Conservation (phyloP, 2,113 vertebrate species). For the Phoenicopterus ruber region DNA sequence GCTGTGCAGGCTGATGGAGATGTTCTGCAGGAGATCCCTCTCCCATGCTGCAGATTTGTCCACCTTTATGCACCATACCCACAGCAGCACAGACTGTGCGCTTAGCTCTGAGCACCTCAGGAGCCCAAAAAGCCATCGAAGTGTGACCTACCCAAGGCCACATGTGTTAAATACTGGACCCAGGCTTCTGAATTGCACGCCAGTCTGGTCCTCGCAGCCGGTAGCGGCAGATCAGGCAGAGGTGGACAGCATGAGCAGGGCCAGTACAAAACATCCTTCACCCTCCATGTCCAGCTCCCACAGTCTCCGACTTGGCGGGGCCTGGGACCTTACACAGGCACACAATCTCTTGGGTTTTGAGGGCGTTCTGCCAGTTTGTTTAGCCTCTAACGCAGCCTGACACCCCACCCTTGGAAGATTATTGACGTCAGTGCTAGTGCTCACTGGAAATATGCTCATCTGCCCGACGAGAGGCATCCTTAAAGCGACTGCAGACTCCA, state of each 20-base stretch:
- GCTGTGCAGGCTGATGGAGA: background rate
- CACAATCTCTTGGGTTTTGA: background rate
- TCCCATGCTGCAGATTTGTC: background rate
- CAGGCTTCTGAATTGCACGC: background rate
- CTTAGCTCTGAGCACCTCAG: background rate
- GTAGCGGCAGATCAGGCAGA: background rate
- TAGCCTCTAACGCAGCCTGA: background rate
- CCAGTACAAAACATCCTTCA: background rate
- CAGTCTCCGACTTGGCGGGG: fast-evolving
- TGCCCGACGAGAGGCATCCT: background rate
- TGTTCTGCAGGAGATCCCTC: background rate
- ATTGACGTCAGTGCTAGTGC: background rate
- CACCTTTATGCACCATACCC: background rate
- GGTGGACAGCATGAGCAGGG: background rate
- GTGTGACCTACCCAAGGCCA: background rate
- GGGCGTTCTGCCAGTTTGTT: background rate
- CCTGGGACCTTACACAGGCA: background rate
- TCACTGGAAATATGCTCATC: background rate
- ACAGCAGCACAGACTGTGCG: background rate
- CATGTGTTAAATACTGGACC: background rate
- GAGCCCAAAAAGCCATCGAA: background rate
- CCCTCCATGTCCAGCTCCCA: background rate
- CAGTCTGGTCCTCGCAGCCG: background rate
- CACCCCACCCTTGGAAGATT: background rate
- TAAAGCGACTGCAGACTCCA: background rate